Evolutionary conservation across 2,888 invertebrate genomes (phyloP), one percentile per base, ranked within the genome.

Genomic region (Scaptomyza cyrtandrae): DNA sequence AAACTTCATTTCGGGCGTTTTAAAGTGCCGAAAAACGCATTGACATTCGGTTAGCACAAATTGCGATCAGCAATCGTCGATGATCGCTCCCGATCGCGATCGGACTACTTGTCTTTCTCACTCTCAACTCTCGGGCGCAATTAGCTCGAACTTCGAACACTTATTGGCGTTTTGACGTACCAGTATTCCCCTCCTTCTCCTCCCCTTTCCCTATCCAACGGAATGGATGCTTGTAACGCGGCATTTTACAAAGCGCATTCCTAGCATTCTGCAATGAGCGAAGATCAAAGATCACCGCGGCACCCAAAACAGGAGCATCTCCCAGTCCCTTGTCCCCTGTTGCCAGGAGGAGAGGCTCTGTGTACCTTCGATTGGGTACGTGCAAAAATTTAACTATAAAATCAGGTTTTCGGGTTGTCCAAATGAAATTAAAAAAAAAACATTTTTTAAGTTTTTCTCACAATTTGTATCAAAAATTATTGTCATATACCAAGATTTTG

Each of bases 211-310:
- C 43, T 6, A 14, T 6, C 11, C 24, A 24, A 24, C 24, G 29
- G 70, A 35, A 52, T 46, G 53, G 43, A 62, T 75, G 71, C 69
- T 68, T 85, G 88, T 85, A 86, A 86, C 71, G 86, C 88, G 88
- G 88, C 79, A 54, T 69, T 80, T 82, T 89, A 88, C 88, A 88
- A 88, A 88, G 88, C 76, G 72, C 88, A 88, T 88, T 85, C 83
- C 76, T 57, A 48, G 56, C 64, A 86, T 88, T 53, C 69, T 71
- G 59, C 66, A 66, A 67, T 71, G 75, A 63, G 45, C 66, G 60
- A 74, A 88, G 86, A 88, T 89, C 89, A 88, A 88, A 87, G 86
- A 75, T 81, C 62, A 81, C 83, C 83, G 83, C 83, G 87, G 66
- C 83, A 84, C 83, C 86, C 86, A 75, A 75, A 82, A 77, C 77